Evolutionary conservation across 2,797 vertebrate genomes (phyloP).

Genomic region (Sarcoramphus papa): DNA sequence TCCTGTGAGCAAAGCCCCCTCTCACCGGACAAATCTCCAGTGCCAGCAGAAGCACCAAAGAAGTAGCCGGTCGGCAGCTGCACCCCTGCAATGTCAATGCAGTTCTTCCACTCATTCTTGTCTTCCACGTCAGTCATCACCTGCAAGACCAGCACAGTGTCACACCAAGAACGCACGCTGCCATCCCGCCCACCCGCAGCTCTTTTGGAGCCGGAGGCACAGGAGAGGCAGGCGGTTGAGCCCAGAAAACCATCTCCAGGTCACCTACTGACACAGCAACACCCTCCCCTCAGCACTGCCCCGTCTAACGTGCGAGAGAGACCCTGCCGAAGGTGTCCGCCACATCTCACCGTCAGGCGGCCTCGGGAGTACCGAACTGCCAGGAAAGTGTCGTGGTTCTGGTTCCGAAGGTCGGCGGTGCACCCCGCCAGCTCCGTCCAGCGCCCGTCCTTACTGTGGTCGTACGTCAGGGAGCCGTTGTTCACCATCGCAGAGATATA

Average conservation of each 20-base stretch:
- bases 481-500: conserved; percentile 96
- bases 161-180: fast-evolving
- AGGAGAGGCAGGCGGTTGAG: not conserved
- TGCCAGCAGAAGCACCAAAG: conserved; percentile 94
- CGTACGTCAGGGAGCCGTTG: conserved; percentile 91
- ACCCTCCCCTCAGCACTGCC: not conserved
- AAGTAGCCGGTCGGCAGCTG: conserved; percentile 93
- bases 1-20: not conserved
- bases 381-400: conserved; percentile 92
- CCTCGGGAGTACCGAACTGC: conserved; percentile 92
- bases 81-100: conserved; percentile 92
- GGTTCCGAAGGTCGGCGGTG: conserved; percentile 90
- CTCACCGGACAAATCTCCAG: conserved; percentile 94
- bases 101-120: conserved; percentile 96
- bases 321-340: fast-evolving
- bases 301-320: fast-evolving
- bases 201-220: not conserved
- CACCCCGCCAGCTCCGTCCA: conserved; percentile 90
- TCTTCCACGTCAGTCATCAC: conserved; percentile 95
- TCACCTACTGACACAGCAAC: not conserved
- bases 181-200: not conserved
- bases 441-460: conserved; percentile 93
- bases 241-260: not conserved
- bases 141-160: conserved; percentile 57
- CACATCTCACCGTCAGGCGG: conserved; percentile 85